phyloP scores from a whole-genome alignment of 2,888 invertebrate genomes.

The Athripsodes cinereus region DNA sequence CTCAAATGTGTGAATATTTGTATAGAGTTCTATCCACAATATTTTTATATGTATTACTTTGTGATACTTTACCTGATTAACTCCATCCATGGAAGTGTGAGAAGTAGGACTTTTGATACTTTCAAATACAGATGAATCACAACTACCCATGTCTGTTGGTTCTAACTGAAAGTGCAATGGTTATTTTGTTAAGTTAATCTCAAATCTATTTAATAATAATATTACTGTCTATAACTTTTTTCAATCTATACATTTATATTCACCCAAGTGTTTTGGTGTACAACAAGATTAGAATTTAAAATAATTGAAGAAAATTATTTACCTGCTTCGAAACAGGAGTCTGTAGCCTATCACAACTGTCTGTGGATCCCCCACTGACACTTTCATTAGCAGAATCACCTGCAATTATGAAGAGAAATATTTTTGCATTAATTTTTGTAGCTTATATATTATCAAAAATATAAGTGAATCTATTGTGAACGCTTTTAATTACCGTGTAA shows the following conservation, averaged over 20 bases:
- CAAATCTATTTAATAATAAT: too few species aligned
- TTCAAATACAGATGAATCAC: slow-evolving; percentile 44
- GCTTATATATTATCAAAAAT: too few species aligned
- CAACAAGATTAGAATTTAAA: background rate
- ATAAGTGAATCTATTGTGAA: too few species aligned
- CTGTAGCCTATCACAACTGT: slow-evolving; percentile 26
- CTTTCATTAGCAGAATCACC: slow-evolving; percentile 22
- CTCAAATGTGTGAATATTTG: too few species aligned
- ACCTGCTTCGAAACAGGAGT: slow-evolving; percentile 20
- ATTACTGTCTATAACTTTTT: too few species aligned
- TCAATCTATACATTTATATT: too few species aligned
- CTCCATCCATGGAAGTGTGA: slow-evolving; percentile 45
- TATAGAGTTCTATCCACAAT: too few species aligned
- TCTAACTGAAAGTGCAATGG: slow-evolving; percentile 26
- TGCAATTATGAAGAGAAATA: background rate
- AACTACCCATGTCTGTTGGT: slow-evolving; percentile 38
- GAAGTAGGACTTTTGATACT: slow-evolving; percentile 43
- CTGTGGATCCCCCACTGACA: slow-evolving; percentile 24
- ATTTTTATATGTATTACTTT: too few species aligned
- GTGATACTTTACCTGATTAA: slow-evolving; percentile 46
- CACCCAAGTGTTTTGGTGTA: background rate
- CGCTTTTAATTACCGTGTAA: slow-evolving; percentile 19
- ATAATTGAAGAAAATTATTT: background rate
- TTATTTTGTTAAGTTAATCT: too few species aligned
- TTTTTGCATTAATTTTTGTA: too few species aligned